These are phyloP conservation scores for Eueremaeus valkanovi DNA, from an alignment of 2,888 invertebrate genomes.

Conservation along the genomic window DNA sequence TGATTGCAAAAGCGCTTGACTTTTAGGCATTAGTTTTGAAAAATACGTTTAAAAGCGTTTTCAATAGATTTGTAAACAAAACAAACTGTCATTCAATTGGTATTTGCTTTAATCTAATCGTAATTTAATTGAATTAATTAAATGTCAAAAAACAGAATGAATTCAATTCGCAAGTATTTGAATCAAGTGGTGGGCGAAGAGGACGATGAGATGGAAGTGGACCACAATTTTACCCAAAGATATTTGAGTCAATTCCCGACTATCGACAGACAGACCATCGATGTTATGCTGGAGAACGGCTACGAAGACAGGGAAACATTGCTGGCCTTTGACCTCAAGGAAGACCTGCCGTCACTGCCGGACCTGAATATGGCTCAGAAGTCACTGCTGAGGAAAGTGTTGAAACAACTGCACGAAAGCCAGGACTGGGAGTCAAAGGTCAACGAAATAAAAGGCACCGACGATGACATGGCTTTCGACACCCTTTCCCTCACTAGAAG, in stretches of 20 bases:
- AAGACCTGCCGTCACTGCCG: not conserved
- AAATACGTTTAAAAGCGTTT: too few species aligned
- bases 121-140: too few species aligned
- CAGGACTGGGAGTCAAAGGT: not conserved
- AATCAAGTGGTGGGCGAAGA: not conserved
- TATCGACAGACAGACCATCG: constrained; percentile 1
- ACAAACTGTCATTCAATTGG: too few species aligned
- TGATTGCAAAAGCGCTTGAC: too few species aligned
- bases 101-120: too few species aligned
- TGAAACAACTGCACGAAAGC: not conserved
- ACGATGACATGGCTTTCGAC: not conserved
- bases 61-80: too few species aligned
- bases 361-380: constrained; percentile 6
- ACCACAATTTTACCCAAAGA: constrained; percentile 8
- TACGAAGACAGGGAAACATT: not conserved
- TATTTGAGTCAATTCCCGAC: not conserved
- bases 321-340: not conserved
- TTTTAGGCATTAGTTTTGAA: too few species aligned
- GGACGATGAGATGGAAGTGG: constrained; percentile 19
- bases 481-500: not conserved
- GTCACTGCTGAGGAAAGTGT: constrained; percentile 22
- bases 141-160: too few species aligned
- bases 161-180: not conserved
- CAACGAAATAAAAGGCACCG: not conserved
- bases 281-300: not conserved